Conservation (phyloP, 2,113 vertebrate species). For the Pandion haliaetus region DNA sequence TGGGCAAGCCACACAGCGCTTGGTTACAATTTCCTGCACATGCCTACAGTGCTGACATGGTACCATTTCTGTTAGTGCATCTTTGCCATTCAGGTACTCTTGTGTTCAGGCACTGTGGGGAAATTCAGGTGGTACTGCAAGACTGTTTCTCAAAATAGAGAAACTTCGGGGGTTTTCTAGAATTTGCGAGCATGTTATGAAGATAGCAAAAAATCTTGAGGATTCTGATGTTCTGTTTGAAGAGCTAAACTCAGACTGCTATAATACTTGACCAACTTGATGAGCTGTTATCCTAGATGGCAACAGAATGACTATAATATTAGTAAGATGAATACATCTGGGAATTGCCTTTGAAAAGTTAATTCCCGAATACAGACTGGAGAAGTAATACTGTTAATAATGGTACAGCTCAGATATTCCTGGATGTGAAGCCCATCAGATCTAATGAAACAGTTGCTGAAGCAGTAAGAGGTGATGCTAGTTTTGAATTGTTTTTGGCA, state of each 20-base stretch:
- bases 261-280: background rate
- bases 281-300: background rate
- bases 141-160: background rate
- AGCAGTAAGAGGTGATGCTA: background rate
- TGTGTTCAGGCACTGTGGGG: background rate
- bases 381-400: background rate
- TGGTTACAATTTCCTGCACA: background rate
- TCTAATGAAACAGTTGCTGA: background rate
- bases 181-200: background rate
- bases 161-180: accelerated
- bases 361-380: background rate
- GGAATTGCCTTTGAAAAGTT: background rate
- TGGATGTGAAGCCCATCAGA: background rate
- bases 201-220: background rate
- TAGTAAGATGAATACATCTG: background rate
- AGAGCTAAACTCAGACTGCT: background rate
- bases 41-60: background rate
- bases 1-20: background rate
- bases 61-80: background rate
- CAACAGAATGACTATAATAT: background rate
- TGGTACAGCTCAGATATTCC: background rate
- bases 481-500: background rate
- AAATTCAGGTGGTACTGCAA: background rate
- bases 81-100: background rate
- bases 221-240: background rate